Evolutionary conservation across 2,888 invertebrate species (phyloP).

Genomic region (Priocnemis perturbator): DNA sequence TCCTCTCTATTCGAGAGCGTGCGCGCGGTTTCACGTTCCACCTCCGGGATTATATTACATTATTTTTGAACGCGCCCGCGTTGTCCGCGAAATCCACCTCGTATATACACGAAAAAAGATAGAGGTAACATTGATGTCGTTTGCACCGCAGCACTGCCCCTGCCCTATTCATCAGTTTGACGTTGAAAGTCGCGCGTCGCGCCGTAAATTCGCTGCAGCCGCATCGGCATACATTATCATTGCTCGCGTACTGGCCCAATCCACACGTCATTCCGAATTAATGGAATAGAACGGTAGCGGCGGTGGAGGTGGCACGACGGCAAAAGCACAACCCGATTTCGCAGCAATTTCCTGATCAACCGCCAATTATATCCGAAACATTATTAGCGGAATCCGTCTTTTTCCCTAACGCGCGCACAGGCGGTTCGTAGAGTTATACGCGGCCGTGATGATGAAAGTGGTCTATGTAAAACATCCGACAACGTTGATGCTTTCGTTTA

Average conservation of each 20-base stretch:
- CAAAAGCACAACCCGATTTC: too few species aligned
- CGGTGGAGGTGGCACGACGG: background rate
- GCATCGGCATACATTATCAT: slow-evolving; percentile 14
- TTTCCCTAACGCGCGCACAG: too few species aligned
- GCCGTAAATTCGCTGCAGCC: slow-evolving; percentile 19
- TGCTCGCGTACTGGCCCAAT: background rate
- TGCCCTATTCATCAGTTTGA: slow-evolving; percentile 5
- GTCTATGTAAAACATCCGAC: too few species aligned
- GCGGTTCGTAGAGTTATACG: too few species aligned
- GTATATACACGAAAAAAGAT: background rate
- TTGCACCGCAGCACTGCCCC: background rate
- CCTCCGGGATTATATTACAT: background rate
- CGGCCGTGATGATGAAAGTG: too few species aligned
- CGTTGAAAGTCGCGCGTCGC: slow-evolving; percentile 20
- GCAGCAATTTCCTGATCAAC: too few species aligned
- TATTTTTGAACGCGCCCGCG: background rate
- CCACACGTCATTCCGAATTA: background rate
- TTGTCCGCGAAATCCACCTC: background rate
- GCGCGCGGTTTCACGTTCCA: background rate
- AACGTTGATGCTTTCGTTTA: too few species aligned
- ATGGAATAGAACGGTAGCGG: background rate
- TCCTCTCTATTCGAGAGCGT: background rate
- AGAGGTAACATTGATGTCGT: background rate
- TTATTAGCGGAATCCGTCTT: too few species aligned
- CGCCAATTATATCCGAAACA: too few species aligned